Percentiles rank a stretch among this genome's conserved stretches.
phyloP scores from a whole-genome alignment of 2,888 invertebrate species.

The Hirtodrosophila trivittata region DNA sequence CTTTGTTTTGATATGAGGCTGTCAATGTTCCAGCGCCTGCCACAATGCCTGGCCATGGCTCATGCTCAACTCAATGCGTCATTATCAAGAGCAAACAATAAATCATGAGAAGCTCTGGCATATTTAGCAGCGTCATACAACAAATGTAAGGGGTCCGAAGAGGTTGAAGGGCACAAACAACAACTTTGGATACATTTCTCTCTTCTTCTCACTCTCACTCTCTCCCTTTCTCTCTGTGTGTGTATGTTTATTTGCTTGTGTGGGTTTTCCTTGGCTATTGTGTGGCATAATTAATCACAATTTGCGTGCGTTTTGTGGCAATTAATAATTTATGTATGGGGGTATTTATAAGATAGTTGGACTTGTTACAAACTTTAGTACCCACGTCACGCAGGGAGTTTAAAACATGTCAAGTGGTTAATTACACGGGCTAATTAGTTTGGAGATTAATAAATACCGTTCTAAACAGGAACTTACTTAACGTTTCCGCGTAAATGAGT shows the following conservation, averaged over 20 bases:
- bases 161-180: slow-evolving; percentile 12
- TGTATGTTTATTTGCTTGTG: slow-evolving; percentile 12
- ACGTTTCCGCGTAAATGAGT: too few relatives aligned
- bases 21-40: slow-evolving; percentile 58
- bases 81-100: slow-evolving; percentile 77
- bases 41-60: slow-evolving; percentile 15
- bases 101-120: slow-evolving; percentile 61
- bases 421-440: slow-evolving; percentile 43
- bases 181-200: slow-evolving; percentile 37
- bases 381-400: slow-evolving; percentile 36
- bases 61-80: slow-evolving; percentile 52
- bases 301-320: slow-evolving; percentile 70
- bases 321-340: slow-evolving; percentile 62
- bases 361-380: slow-evolving; percentile 34
- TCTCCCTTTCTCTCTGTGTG: slow-evolving; percentile 31
- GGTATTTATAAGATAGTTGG: slow-evolving; percentile 45
- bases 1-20: slow-evolving; percentile 71
- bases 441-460: slow-evolving; percentile 20
- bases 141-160: slow-evolving; percentile 4
- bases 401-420: slow-evolving; percentile 54
- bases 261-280: slow-evolving; percentile 46
- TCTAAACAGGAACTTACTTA: background rate
- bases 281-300: slow-evolving; percentile 72
- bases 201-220: background rate
- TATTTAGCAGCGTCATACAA: slow-evolving; percentile 42